Base-by-base conservation (phyloP, 2,113 vertebrate species). In the Apteryx mantelli region DNA sequence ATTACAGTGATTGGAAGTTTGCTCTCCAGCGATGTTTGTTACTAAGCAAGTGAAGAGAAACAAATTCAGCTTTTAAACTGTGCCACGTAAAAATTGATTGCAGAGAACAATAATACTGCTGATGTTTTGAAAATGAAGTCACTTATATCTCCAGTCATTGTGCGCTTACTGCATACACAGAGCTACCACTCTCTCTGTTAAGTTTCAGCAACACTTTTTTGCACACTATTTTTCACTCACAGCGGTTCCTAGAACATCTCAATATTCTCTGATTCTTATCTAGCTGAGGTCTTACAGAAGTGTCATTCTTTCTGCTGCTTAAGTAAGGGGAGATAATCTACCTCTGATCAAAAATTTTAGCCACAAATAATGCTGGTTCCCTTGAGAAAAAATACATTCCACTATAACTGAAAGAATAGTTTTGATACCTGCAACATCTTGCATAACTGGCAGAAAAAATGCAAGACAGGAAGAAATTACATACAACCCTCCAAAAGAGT, bases 121-220 rank as follows among this genome's bases (percentile, higher is more conserved):
- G 32, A 82, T 75, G 21, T 58, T 97, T 79, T 75, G 69, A 85
- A 95, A 95, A 53, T 91, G 3, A 96, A 97, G 88, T 53, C 44
- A 52, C 32, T 75, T 84, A 7, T 89, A 89, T 71, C 86, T 69
- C n/a, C 38, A 89, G 91, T 76, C 65, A 88, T 60, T 60, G 26
- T n/a, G 36, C 71, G 42, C 34, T 91, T 94, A 91, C 34, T 7
- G 5, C 36, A 85, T n/a, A 76, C 44, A 26, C 6, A 96, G 82
- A 93, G 46, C 36, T 52, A 93, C 77, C 36, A 56, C 25, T 36
- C 83, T 87, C 69, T 50, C 86, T 24, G 17, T 85, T 81, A 90
- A 93, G 16, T 78, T 92, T 65, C 44, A 94, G 8, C 42, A 91
- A 52, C 11, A 32, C 61, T 5, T 48, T 20, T 30, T 5, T 1